Evolutionary conservation across 1,140 invertebrate genomes (phyloP), one percentile per base, ranked within the genome.

Genomic region (Tetramorium simillimum): DNA sequence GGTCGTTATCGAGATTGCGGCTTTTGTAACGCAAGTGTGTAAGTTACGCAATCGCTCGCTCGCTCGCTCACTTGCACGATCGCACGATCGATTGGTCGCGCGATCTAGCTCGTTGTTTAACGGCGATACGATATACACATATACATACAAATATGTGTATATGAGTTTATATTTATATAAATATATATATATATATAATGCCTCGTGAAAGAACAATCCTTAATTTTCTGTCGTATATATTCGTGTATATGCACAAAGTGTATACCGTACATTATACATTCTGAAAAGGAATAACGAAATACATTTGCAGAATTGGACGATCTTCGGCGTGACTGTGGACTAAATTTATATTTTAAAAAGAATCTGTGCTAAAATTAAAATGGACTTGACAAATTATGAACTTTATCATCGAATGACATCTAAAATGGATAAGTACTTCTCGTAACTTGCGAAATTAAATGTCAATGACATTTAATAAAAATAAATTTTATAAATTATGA

Each of bases 1-100:
- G 80, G 80, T 84, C 80, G 80, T 84, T 84, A 84, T 75, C 53
- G 80, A 84, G 80, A 73, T 75, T 75, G 80, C 69, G 80, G 80
- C 80, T 84, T 84, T 62, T 84, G 40, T 75, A 84, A 75, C 80
- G 80, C 80, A 70, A 73, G 80, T 82, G 80, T 82, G 67, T 75
- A 60, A 84, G 69, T 84, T 84, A 84, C 80, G 80, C 80, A 84
- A 84, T 73, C 62, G 60, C 49, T 62, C 46, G 46, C 28, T 62
- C 60, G 73, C 33, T 58, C 67, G 65, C 56, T 58, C 78, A 65
- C 56, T 58, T 49, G 77, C 16, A 58, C 65, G 37, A 70, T 70
- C 80, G 51, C 78, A 51, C 62, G 46, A 80, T 80, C 77, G 75
- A 63, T 80, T 28, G 43, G 16, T 80, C 46, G 78, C 49, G 49